Evolutionary conservation across 2,888 invertebrate species (phyloP), one percentile per base, ranked within the genome.

Genomic region (Zelleria hepariella): DNA sequence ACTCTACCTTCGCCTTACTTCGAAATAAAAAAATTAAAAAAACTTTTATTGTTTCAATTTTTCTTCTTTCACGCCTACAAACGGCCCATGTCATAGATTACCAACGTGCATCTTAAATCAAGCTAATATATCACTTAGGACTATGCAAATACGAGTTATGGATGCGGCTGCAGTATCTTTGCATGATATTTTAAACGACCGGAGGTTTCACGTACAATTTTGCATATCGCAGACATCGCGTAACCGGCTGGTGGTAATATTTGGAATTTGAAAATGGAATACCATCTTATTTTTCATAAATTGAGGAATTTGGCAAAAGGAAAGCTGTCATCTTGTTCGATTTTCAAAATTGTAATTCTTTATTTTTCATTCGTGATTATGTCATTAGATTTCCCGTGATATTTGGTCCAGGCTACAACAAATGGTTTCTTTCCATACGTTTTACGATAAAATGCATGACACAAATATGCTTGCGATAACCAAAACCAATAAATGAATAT

Each of bases 161-260:
- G 59, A 55, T 47, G 56, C 58, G 24, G 54, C 60, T 51, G 59
- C 49, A 58, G 51, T 58, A 62, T 58, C 58, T 61, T 63, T 25
- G 60, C 58, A 25, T 24, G 60, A 47, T 61, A 26, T 72, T 69
- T 72, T 68, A 65, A 69, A 68, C 63, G 64, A 61, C 61, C 62
- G 61, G 62, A 63, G 63, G 65, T 68, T 63, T 57, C 61, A 65
- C 69, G 66, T 67, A 67, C 67, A 68, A 65, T 68, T 72, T 70
- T 71, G 72, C 72, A 74, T 72, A 72, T 72, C 71, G 59, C 55
- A 42, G 48, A 24, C 58, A 64, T 67, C 64, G 64, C 49, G 42
- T 21, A 61, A 60, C 59, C 61, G 59, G 63, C 62, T 59, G 63
- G 62, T 61, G 58, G 60, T 58, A 58, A 32, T 32, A 32, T 32